A percentile compares a stretch with the other conserved stretches of the same genome.
phyloP scores from a whole-genome alignment of 2,797 vertebrate species.

The Otolemur crassicaudatus region DNA sequence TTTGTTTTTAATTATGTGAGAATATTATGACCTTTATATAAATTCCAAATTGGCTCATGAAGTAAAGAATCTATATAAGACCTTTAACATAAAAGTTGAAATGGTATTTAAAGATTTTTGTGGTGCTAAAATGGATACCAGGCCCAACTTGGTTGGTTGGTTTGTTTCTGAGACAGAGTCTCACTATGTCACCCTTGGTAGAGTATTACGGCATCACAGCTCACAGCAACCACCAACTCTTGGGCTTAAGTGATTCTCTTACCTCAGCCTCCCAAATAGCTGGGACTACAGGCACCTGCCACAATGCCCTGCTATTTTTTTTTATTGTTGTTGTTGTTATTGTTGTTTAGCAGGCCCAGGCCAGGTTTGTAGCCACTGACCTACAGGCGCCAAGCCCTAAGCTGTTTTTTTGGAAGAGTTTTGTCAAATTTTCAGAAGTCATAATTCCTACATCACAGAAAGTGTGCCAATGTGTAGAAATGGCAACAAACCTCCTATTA shows the following conservation, averaged over 20 bases:
- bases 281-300: too few species aligned
- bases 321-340: too few species aligned
- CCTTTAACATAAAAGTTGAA: not conserved
- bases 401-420: not conserved
- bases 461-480: not conserved
- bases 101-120: not conserved
- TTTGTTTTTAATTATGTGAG: not conserved
- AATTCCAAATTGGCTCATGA: not conserved
- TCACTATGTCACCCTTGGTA: too few species aligned
- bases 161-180: too few species aligned
- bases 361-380: too few species aligned
- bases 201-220: too few species aligned
- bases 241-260: too few species aligned
- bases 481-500: not conserved
- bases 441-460: not conserved
- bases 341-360: too few species aligned
- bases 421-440: not conserved
- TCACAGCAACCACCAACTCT: too few species aligned
- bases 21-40: not conserved
- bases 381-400: not conserved
- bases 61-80: slow-evolving; percentile 8
- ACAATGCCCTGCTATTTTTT: too few species aligned
- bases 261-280: too few species aligned
- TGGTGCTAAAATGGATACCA: not conserved
- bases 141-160: not conserved